Base-by-base conservation (phyloP, 2,113 vertebrate genomes). In the Sceloporus tristichus region DNA sequence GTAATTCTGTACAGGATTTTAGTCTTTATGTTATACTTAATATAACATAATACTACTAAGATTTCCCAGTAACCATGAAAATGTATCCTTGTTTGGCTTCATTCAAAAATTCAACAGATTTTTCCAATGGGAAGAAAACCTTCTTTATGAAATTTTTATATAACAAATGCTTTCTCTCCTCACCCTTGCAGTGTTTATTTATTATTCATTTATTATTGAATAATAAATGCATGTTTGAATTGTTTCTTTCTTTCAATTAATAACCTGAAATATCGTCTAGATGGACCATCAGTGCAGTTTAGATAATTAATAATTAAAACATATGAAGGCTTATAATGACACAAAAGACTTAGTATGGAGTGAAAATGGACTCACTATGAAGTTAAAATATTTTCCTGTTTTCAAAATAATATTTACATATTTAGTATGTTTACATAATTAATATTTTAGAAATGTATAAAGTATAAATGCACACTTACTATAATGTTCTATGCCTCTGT, bases 401-500 rank as follows among this genome's bases (percentile, higher is more conserved):
- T 71, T 34, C 74, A 14, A 34, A 75, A 81, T 71, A 88, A 34
- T 29, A 0, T 73, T 53, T 27, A 90, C 90, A 91, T 79, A 78
- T 48, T 48, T 48, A 48, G 7, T 48, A 48, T 48, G 48, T 48
- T 48, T 48, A 48, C 48, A 48, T 48, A 48, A 48, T 48, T 48
- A 48, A 48, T 48, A 48, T 48, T 48, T 48, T 48, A 48, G 5
- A 19, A 48, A 1, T 29, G 2, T 42, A 8, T 56, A 88, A 88
- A 84, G 10, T 42, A 54, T 56, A 83, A 25, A 2, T 93, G 16
- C 62, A 70, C 23, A 78, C 77, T 85, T 65, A 89, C 62, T 83
- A 38, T 14, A 74, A 74, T 1, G 8, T 14, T 82, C 81, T 77
- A 75, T 93, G 84, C 53, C 73, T 92, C 79, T 74, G 19, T 73